phyloP scores from a whole-genome alignment of 2,797 vertebrate species.

The Aulostomus chinensis region DNA sequence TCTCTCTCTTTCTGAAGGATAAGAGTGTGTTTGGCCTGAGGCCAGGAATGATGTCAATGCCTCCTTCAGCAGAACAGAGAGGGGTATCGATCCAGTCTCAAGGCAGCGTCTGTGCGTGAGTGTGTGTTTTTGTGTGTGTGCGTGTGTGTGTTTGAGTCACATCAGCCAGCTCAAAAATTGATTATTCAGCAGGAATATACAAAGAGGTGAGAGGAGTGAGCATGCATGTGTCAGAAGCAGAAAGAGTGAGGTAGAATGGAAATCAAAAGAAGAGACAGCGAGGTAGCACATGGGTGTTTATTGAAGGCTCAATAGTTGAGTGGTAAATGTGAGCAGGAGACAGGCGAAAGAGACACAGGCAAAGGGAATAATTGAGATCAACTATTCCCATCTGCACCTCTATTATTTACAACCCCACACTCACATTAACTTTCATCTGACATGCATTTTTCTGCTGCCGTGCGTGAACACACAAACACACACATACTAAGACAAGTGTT shows the following conservation, averaged over 20 bases:
- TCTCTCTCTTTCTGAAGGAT: slow-evolving; percentile 76
- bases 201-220: slow-evolving; percentile 72
- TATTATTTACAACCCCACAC: slow-evolving; percentile 55
- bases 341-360: slow-evolving; percentile 36
- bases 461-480: slow-evolving; percentile 24
- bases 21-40: slow-evolving; percentile 80
- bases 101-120: slow-evolving; percentile 75
- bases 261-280: slow-evolving; percentile 42
- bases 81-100: slow-evolving; percentile 82
- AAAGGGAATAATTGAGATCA: slow-evolving; percentile 64
- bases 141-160: slow-evolving; percentile 65
- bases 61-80: slow-evolving; percentile 84
- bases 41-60: slow-evolving; percentile 85
- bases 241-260: slow-evolving; percentile 56
- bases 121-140: slow-evolving; percentile 40
- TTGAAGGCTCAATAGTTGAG: slow-evolving; percentile 45
- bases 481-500: slow-evolving; percentile 51
- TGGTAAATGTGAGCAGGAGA: slow-evolving; percentile 54
- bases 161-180: slow-evolving; percentile 78
- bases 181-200: slow-evolving; percentile 83
- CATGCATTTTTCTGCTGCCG: slow-evolving; percentile 37
- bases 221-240: slow-evolving; percentile 70
- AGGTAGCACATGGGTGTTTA: slow-evolving; percentile 59
- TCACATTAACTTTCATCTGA: slow-evolving; percentile 46
- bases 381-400: slow-evolving; percentile 56